Evolutionary conservation across 1,140 invertebrate genomes (phyloP).

Genomic region (Zaprionus nigranus): DNA sequence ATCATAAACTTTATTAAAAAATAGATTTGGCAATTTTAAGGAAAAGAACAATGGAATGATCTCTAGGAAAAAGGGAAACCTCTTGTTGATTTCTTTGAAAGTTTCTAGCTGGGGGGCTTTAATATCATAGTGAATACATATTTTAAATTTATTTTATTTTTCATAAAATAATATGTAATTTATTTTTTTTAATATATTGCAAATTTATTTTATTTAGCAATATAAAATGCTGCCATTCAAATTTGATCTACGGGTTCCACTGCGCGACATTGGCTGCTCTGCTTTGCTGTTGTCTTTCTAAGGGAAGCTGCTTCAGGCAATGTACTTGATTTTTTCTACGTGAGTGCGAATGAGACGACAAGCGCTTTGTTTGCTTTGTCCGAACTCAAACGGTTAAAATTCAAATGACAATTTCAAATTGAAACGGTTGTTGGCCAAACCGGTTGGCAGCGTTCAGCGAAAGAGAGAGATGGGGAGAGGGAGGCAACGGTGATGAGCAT

Average conservation of each 20-base stretch:
- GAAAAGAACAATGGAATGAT: no score
- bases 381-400: slow-evolving; percentile 61
- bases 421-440: slow-evolving; percentile 43
- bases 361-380: slow-evolving; percentile 26
- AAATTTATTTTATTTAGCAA: not conserved
- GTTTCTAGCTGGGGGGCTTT: no score
- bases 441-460: slow-evolving; percentile 21
- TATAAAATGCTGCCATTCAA: not conserved
- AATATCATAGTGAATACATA: no score
- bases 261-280: slow-evolving; percentile 39
- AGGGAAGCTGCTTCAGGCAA: slow-evolving; percentile 50
- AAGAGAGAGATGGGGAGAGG: not conserved
- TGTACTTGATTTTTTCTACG: not conserved
- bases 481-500: slow-evolving; percentile 28
- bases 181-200: no score
- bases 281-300: slow-evolving; percentile 21
- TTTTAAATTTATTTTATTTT: no score
- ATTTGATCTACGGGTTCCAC: not conserved
- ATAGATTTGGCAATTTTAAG: no score
- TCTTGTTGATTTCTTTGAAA: no score
- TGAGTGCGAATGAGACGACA: slow-evolving; percentile 42
- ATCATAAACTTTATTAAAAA: no score
- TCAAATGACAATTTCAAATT: slow-evolving; percentile 53
- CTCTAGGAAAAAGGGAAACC: no score
- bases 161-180: not conserved